A percentile compares a stretch with the other conserved stretches of the same genome.
Evolutionary conservation across 2,888 invertebrate genomes (phyloP).

Genomic region (Scaptomyza flava): DNA sequence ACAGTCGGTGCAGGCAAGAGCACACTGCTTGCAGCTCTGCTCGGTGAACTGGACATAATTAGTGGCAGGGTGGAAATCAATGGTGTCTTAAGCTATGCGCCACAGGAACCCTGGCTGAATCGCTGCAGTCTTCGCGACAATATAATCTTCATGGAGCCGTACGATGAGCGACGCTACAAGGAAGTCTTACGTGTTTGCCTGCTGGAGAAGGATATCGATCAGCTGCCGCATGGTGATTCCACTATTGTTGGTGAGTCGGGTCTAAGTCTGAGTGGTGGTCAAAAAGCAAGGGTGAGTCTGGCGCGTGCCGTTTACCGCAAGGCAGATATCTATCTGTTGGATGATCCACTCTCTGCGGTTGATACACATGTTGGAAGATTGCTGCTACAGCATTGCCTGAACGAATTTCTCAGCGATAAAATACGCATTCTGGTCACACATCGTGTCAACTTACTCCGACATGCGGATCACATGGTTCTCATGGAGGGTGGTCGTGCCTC

Average conservation of each 20-base stretch:
- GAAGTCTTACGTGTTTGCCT: slow-evolving; percentile 87
- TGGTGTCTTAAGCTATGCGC: slow-evolving; percentile 90
- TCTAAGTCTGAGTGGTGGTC: slow-evolving; percentile 89
- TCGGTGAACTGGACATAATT: slow-evolving; percentile 89
- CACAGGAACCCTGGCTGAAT: slow-evolving; percentile 94
- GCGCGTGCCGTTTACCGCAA: slow-evolving; percentile 90
- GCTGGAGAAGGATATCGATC: slow-evolving; percentile 87
- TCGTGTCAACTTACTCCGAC: slow-evolving; percentile 87
- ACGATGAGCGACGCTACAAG: slow-evolving; percentile 86
- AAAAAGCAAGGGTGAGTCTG: slow-evolving; percentile 90
- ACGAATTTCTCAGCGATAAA: slow-evolving; percentile 86
- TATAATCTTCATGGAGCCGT: slow-evolving; percentile 92
- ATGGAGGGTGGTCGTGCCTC: slow-evolving; percentile 85
- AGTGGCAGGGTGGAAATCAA: slow-evolving; percentile 86
- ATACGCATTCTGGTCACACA: slow-evolving; percentile 90
- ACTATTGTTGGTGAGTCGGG: slow-evolving; percentile 88
- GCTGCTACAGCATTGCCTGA: slow-evolving; percentile 89
- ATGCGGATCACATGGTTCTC: slow-evolving; percentile 86
- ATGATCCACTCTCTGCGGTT: slow-evolving; percentile 92
- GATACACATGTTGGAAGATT: slow-evolving; percentile 90
- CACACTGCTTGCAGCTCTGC: slow-evolving; percentile 89
- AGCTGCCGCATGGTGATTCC: slow-evolving; percentile 85
- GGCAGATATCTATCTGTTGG: slow-evolving; percentile 90
- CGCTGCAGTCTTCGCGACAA: slow-evolving; percentile 94
- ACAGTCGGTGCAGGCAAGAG: slow-evolving; percentile 91